Evolutionary conservation across 2,797 vertebrate genomes (phyloP).

Genomic region (Iguana delicatissima): DNA sequence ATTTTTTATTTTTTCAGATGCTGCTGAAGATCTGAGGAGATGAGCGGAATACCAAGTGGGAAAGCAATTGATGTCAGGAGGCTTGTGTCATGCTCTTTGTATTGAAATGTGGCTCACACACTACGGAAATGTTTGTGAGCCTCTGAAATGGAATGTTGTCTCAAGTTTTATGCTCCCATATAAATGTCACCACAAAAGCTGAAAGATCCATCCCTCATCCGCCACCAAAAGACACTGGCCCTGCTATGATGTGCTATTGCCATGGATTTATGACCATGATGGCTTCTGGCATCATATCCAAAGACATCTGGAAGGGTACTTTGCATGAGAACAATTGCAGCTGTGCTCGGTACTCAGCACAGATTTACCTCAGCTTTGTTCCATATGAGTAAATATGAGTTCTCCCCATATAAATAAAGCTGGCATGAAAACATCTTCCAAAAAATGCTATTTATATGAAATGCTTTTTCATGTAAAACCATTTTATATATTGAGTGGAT

Average conservation of each 20-base stretch:
- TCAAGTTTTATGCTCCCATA: not conserved
- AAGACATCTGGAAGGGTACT: conserved; percentile 23
- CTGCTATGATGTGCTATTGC: conserved; percentile 16
- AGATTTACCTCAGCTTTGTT: conserved; percentile 35
- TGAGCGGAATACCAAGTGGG: not conserved
- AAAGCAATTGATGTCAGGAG: not conserved
- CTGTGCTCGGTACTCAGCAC: not conserved
- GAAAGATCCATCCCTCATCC: conserved; percentile 30
- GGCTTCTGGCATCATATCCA: conserved; percentile 18
- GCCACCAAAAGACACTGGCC: not conserved
- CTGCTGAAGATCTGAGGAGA: not conserved
- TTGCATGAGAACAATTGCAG: conserved; percentile 21
- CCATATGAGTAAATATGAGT: conserved; percentile 16
- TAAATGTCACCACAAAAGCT: not conserved
- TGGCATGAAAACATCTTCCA: not conserved
- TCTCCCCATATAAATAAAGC: not conserved
- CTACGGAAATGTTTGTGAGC: not conserved
- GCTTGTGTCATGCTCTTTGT: accelerated
- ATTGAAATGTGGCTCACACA: not conserved
- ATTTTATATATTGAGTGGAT: not conserved
- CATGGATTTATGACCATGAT: conserved; percentile 37
- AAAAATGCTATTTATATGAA: not conserved
- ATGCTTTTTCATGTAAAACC: not conserved
- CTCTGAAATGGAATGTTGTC: not conserved
- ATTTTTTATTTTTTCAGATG: not conserved